Conservation (phyloP, 2,888 invertebrate genomes). For the Bellardia pandia region DNA sequence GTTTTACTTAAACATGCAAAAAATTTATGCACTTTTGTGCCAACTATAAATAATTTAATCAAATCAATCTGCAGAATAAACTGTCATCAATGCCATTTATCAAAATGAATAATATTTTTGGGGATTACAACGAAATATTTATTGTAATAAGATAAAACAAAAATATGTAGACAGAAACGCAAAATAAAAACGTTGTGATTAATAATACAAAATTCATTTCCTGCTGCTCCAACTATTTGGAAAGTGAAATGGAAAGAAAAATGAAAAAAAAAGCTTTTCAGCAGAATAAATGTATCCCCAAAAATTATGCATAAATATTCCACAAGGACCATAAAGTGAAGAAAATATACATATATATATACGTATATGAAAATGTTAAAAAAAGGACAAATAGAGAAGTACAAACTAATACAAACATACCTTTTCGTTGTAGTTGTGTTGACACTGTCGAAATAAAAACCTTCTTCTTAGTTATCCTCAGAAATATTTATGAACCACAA, state of each 20-base stretch:
- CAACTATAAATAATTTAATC: conserved; percentile 28
- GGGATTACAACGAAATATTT: conserved; percentile 13
- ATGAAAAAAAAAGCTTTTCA: conserved; percentile 12
- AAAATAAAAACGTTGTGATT: conserved; percentile 17
- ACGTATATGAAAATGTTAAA: no score
- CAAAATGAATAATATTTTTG: conserved; percentile 25
- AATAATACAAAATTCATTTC: conserved; percentile 27
- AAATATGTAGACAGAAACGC: background rate
- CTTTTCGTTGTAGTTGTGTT: conserved; percentile 45
- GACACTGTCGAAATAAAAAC: background rate
- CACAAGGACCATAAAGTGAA: background rate
- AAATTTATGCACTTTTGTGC: background rate
- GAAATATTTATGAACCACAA: conserved; percentile 41
- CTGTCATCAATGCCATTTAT: conserved; percentile 51
- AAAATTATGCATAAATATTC: conserved; percentile 27
- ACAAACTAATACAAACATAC: conserved; percentile 27
- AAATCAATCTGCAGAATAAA: conserved; percentile 41
- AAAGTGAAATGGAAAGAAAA: background rate
- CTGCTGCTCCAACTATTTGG: background rate
- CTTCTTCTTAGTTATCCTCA: conserved; percentile 40
- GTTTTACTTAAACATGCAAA: background rate
- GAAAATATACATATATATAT: background rate
- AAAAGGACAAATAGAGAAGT: background rate
- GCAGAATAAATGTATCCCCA: conserved; percentile 1
- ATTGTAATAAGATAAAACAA: background rate